Evolutionary conservation across 2,888 invertebrate genomes (phyloP), one percentile per base, ranked within the genome.

Genomic region (Drosophila helvetica): DNA sequence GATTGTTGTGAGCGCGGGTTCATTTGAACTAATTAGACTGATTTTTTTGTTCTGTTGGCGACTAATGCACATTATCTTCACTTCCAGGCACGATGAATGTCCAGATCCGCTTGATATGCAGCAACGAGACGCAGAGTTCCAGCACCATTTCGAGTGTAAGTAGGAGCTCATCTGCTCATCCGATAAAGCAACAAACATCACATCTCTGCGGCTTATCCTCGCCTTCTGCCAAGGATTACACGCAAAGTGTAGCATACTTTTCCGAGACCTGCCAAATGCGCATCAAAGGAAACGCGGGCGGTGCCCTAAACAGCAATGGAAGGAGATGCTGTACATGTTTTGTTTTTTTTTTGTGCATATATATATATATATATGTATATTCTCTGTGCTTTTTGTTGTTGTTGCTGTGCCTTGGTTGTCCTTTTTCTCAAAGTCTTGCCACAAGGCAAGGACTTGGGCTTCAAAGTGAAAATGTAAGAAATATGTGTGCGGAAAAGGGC

Each of bases 101-200:
- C 17, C 90, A 91, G 64, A 80, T 91, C 79, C 91, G 89, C 33
- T 75, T 91, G 74, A 85, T 91, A 76, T 91, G 91, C 78, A 90
- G 88, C 77, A 79, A 75, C 62, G 72, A 62, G 57, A 86, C 72
- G 8, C 75, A 86, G 65, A 75, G 67, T 55, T 77, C 70, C 63
- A 84, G 81, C 59, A 77, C 69, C 47, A 81, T 88, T 52, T 88
- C 81, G 50, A 84, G 82, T 77, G 91, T 91, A 80, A 91, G 91
- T 91, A 79, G n/a, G 10, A 48, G 43, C 19, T 38, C 33, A 55
- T 48, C 48, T 38, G 33, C 38, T 38, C 15, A 38, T n/a, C 38
- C 7, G 38, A 2, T 38, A 2, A 25, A 42, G 25, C 43, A 27
- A 22, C 25, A 50, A 54, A 10, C 52, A 53, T 2, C 10, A 8